Percentiles rank a stretch among this genome's conserved stretches.
phyloP scores from a whole-genome alignment of 2,888 invertebrate species.

The Nomada ruficornis region DNA sequence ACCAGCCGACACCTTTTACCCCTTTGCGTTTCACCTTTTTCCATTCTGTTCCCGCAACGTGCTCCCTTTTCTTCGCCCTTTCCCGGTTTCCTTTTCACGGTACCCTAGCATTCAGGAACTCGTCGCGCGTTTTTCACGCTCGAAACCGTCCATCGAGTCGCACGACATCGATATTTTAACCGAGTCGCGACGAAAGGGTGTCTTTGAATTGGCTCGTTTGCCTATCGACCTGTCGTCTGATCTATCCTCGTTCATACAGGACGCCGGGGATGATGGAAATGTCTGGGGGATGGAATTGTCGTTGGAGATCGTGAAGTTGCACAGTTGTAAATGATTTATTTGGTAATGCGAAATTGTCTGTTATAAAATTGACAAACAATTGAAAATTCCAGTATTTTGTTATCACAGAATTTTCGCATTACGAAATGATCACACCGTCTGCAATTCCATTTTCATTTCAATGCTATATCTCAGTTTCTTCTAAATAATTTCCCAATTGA shows the following conservation, averaged over 20 bases:
- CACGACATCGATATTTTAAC: constrained; percentile 28
- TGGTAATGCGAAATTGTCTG: too few relatives aligned
- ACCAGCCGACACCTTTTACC: constrained; percentile 51
- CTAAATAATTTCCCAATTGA: too few relatives aligned
- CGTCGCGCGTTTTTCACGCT: constrained; percentile 19
- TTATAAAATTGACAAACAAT: too few relatives aligned
- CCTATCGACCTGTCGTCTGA: not conserved
- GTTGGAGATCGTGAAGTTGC: too few relatives aligned
- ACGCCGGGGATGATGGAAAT: too few relatives aligned
- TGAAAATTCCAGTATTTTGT: too few relatives aligned
- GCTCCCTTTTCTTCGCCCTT: not conserved
- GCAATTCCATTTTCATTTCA: too few relatives aligned
- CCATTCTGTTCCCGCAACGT: not conserved
- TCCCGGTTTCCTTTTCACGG: not conserved
- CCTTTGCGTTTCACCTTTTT: not conserved
- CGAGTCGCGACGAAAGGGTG: not conserved
- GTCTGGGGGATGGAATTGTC: too few relatives aligned
- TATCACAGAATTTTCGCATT: too few relatives aligned
- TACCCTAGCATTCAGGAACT: constrained; percentile 19
- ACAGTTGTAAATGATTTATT: too few relatives aligned
- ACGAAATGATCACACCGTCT: too few relatives aligned
- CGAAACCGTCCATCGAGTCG: constrained; percentile 10
- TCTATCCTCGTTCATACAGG: not conserved
- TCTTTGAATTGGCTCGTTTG: constrained; percentile 29
- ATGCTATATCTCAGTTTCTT: too few relatives aligned